Base-by-base conservation (phyloP, 1,140 invertebrate genomes). In the Wasmannia auropunctata region DNA sequence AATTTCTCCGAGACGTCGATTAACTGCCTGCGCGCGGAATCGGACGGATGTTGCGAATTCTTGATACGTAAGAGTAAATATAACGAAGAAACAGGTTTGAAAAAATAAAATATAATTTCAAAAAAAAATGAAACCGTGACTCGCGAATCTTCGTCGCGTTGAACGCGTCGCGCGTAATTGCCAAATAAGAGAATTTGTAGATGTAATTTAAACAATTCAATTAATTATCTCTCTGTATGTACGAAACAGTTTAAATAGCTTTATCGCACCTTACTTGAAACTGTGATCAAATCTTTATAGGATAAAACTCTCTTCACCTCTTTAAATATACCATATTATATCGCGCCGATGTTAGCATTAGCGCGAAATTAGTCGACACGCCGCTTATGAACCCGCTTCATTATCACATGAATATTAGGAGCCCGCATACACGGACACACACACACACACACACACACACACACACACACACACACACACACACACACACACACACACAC, bases 1-100 rank as follows among this genome's bases (percentile, higher is more conserved):
- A 67, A 70, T 54, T 4, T 46, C 51, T 67, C 22, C 31, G 56
- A 77, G 25, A 62, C 25, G 11, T 80, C 77, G 22, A 56, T 69
- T 54, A 70, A 56, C 16, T 51, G 8, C n/a, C 43, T 51, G n/a
- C 25, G 22, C 46, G 2, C 2, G 22, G 16, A 14, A 40, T 80
- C 46, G 19, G 4, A 16, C 37, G 25, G 34, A 28, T 19, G 14
- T 49, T 49, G 8, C 28, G n/a, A 25, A 25, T 54, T 31, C 40
- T 43, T 62, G 6, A 67, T 46, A 43, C 25, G 14, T n/a, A n/a
- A 43, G 62, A 62, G 2, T n/a, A 43, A 60, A 22, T 54, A 22
- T 54, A 56, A 54, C 2, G 25, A 56, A 25, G n/a, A 72, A 34
- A n/a, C n/a, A n/a, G n/a, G n/a, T n/a, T n/a, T 34, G 11, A 54